Conservation (phyloP, 2,113 vertebrate genomes). For the Heterochromis multidens region DNA sequence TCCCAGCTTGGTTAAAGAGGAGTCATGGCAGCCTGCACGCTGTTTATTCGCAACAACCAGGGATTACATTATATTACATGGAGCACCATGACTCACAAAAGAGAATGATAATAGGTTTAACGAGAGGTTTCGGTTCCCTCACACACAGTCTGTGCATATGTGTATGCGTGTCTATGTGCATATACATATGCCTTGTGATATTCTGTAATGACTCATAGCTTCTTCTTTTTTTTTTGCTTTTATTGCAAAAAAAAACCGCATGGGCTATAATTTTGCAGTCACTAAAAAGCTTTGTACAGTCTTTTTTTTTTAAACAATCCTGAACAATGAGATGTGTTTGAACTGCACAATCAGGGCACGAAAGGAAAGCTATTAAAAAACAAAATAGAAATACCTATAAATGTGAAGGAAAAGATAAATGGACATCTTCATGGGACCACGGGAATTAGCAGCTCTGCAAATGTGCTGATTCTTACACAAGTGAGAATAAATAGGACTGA, state of each 20-base stretch:
- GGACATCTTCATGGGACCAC: not conserved
- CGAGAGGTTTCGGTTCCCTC: slow-evolving; percentile 10
- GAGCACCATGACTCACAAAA: slow-evolving; percentile 49
- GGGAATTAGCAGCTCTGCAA: slow-evolving; percentile 19
- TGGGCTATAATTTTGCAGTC: slow-evolving; percentile 31
- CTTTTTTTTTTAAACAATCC: not conserved
- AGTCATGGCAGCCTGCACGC: slow-evolving; percentile 19
- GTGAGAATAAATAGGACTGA: not conserved
- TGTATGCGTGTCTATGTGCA: not conserved
- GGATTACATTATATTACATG: slow-evolving; percentile 52
- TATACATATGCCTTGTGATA: not conserved
- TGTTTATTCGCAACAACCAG: slow-evolving; percentile 34
- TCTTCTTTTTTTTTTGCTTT: slow-evolving; percentile 5
- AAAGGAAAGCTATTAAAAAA: slow-evolving; percentile 15
- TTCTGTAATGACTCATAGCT: slow-evolving; percentile 27
- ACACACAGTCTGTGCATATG: not conserved
- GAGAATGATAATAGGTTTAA: slow-evolving; percentile 53
- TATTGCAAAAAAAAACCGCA: not conserved
- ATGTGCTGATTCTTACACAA: not conserved
- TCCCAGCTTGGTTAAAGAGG: slow-evolving; percentile 26
- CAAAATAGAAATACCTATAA: not conserved
- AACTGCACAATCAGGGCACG: slow-evolving; percentile 10
- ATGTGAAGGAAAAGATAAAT: slow-evolving; percentile 3
- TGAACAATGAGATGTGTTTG: slow-evolving; percentile 21
- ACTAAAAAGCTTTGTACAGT: slow-evolving; percentile 11